A percentile compares a stretch with the other conserved stretches of the same genome.
Evolutionary conservation across 2,113 vertebrate genomes (phyloP).

Genomic region (Corythoichthys haematopterus): DNA sequence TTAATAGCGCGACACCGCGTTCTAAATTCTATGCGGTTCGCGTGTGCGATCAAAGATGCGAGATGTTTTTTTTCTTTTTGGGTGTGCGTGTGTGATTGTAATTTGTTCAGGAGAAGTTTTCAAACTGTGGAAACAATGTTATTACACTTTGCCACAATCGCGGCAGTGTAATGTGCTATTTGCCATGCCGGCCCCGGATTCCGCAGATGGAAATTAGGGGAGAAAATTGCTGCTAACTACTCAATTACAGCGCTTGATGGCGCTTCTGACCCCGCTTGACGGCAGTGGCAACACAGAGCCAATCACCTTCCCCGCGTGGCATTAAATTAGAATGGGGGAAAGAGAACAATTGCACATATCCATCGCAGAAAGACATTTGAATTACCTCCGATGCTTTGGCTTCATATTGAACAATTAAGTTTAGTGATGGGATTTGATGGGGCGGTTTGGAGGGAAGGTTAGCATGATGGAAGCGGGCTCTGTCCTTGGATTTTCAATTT

Average conservation of each 20-base stretch:
- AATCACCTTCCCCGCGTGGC: slow-evolving; percentile 75
- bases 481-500: slow-evolving; percentile 70
- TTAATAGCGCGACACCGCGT: slow-evolving; percentile 59
- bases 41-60: slow-evolving; percentile 33
- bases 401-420: slow-evolving; percentile 81
- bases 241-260: slow-evolving; percentile 80
- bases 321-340: slow-evolving; percentile 75
- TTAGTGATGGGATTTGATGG: slow-evolving; percentile 72
- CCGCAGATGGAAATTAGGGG: slow-evolving; percentile 78
- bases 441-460: slow-evolving; percentile 68
- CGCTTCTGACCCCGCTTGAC: slow-evolving; percentile 76
- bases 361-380: slow-evolving; percentile 76
- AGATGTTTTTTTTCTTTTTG: slow-evolving; percentile 20
- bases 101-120: slow-evolving; percentile 76
- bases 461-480: slow-evolving; percentile 49
- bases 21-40: slow-evolving; percentile 40
- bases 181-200: slow-evolving; percentile 75
- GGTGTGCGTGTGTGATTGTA: slow-evolving; percentile 55
- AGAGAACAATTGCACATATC: slow-evolving; percentile 77
- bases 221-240: slow-evolving; percentile 82
- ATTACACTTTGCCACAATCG: slow-evolving; percentile 73
- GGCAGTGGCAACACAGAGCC: slow-evolving; percentile 74
- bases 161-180: slow-evolving; percentile 76
- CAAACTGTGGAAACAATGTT: slow-evolving; percentile 76
- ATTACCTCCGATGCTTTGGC: slow-evolving; percentile 75